Percentiles rank a stretch among this genome's conserved stretches.
Evolutionary conservation across 1,140 invertebrate genomes (phyloP).

Genomic region (Hydropsyche tenuis): DNA sequence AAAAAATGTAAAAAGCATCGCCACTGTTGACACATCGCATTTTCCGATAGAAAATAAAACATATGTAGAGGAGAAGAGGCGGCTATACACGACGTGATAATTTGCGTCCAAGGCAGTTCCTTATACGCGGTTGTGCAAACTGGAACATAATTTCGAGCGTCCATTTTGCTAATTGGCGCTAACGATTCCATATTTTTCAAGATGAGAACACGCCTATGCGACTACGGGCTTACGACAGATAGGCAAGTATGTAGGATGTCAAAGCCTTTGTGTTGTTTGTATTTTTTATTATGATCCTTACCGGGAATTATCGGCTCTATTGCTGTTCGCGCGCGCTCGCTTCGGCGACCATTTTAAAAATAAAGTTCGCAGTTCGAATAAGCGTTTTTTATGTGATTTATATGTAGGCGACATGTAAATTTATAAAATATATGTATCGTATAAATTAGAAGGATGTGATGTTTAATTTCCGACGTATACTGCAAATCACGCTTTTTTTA

Average conservation of each 20-base stretch:
- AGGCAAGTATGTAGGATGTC: neutral
- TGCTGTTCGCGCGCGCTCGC: neutral
- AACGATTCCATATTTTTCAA: conserved; percentile 20
- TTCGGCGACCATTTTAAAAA: no score
- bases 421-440: no score
- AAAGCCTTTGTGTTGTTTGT: conserved; percentile 11
- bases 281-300: conserved; percentile 13
- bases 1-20: conserved; percentile 33
- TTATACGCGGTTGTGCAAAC: conserved; percentile 32
- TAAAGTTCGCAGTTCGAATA: no score
- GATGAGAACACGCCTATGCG: conserved; percentile 2
- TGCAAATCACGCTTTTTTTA: no score
- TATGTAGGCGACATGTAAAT: no score
- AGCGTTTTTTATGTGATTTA: no score
- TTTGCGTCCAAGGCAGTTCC: conserved; percentile 33
- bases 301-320: neutral
- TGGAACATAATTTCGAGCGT: conserved; percentile 30
- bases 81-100: conserved; percentile 27
- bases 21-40: conserved; percentile 29
- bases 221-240: conserved; percentile 9
- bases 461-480: no score
- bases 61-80: neutral
- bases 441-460: no score
- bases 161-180: conserved; percentile 39
- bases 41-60: conserved; percentile 15